Evolutionary conservation across 2,888 invertebrate genomes (phyloP).

Genomic region (Steinernema carpocapsae): DNA sequence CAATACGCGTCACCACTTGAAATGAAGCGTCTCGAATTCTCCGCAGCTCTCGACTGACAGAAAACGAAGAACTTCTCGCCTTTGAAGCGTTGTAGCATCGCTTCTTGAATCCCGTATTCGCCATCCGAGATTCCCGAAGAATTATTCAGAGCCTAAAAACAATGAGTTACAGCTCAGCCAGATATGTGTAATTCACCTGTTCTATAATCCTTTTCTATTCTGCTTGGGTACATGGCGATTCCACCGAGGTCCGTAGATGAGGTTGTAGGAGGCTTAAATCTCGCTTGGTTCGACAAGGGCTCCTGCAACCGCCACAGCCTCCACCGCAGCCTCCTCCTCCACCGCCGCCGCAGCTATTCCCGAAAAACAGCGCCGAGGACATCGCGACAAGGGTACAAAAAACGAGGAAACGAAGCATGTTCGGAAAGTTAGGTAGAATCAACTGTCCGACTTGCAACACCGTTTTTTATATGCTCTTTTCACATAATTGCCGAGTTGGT

Average conservation of each 20-base stretch:
- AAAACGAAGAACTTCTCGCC: conserved; percentile 21
- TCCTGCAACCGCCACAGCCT: conserved; percentile 12
- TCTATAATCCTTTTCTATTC: not conserved
- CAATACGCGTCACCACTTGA: conserved; percentile 38
- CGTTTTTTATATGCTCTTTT: too few relatives aligned
- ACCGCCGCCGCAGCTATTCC: not conserved
- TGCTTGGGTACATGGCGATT: not conserved
- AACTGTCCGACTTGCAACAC: too few relatives aligned
- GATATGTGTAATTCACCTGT: not conserved
- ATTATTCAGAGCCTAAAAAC: not conserved
- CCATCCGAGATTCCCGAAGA: not conserved
- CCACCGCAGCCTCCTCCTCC: conserved; percentile 19
- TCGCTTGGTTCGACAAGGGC: not conserved
- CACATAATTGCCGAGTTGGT: too few relatives aligned
- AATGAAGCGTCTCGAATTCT: conserved; percentile 23
- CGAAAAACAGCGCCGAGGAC: conserved; percentile 25
- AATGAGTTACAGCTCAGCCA: not conserved
- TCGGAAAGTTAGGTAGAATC: too few relatives aligned
- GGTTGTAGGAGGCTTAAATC: conserved; percentile 7
- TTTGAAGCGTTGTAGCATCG: conserved; percentile 11
- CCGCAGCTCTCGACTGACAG: not conserved
- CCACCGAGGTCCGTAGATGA: not conserved
- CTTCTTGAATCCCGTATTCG: not conserved
- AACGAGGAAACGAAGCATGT: not conserved
- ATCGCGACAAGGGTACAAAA: not conserved